Evolutionary conservation across 2,888 invertebrate genomes (phyloP).

Genomic region (Drosophila meridionalis): DNA sequence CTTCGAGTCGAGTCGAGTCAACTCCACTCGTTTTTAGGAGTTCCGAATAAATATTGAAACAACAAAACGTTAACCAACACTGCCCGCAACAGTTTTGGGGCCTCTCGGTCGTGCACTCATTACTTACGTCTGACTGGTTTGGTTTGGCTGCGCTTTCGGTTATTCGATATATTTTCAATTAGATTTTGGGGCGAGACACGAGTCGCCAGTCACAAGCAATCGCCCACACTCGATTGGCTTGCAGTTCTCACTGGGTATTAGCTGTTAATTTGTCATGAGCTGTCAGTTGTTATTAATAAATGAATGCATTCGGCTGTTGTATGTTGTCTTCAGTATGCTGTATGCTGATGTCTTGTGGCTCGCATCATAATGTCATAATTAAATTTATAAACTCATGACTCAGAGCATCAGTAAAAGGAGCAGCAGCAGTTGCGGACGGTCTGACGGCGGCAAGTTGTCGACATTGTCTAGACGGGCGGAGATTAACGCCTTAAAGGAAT

Average conservation of each 20-base stretch:
- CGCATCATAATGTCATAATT: slow-evolving; percentile 81
- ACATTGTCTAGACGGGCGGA: slow-evolving; percentile 63
- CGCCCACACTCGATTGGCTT: slow-evolving; percentile 61
- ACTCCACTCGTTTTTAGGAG: slow-evolving; percentile 19
- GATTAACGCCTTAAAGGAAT: slow-evolving; percentile 37
- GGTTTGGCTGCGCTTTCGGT: slow-evolving; percentile 62
- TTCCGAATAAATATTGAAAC: slow-evolving; percentile 53
- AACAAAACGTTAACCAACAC: slow-evolving; percentile 64
- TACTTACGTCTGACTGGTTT: slow-evolving; percentile 62
- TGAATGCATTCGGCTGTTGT: slow-evolving; percentile 38
- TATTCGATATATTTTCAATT: slow-evolving; percentile 63
- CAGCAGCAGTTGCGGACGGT: slow-evolving; percentile 8
- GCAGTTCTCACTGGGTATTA: slow-evolving; percentile 28
- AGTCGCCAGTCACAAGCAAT: slow-evolving; percentile 46
- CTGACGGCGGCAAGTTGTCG: slow-evolving; percentile 44
- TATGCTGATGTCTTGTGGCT: slow-evolving; percentile 22
- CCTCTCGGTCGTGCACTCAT: slow-evolving; percentile 48
- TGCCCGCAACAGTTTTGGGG: slow-evolving; percentile 55
- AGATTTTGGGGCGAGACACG: slow-evolving; percentile 50
- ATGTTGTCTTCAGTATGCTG: slow-evolving; percentile 3
- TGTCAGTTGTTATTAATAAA: slow-evolving; percentile 73
- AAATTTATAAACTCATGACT: slow-evolving; percentile 73
- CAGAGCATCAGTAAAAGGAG: slow-evolving; percentile 40
- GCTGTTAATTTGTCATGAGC: slow-evolving; percentile 77
- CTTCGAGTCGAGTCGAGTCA: slow-evolving; percentile 9